phyloP scores from a whole-genome alignment of 2,888 invertebrate species.

The Cotesia congregata region DNA sequence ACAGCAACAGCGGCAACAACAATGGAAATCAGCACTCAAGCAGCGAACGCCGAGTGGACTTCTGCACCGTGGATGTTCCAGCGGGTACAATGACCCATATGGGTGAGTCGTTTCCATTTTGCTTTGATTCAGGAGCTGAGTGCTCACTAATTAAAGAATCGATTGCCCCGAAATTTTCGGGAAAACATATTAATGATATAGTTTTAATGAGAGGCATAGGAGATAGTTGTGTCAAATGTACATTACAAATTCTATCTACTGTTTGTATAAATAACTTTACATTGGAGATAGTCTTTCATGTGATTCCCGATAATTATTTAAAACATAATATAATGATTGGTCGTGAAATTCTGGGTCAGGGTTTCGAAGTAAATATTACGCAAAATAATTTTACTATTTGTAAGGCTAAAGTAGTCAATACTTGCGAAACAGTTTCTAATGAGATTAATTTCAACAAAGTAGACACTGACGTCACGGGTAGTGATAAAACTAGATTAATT shows the following conservation, averaged over 20 bases:
- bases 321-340: slow-evolving; percentile 25
- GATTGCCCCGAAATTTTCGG: neutral
- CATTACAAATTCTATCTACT: neutral
- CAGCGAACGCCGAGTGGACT: too few relatives aligned
- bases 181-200: neutral
- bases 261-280: neutral
- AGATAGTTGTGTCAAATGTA: neutral
- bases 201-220: neutral
- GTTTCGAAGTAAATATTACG: slow-evolving; percentile 25
- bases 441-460: slow-evolving; percentile 26
- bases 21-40: too few relatives aligned
- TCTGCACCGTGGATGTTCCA: too few relatives aligned
- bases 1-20: too few relatives aligned
- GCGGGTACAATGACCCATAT: too few relatives aligned
- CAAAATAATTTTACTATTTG: neutral
- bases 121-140: neutral
- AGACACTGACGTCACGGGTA: slow-evolving; percentile 30
- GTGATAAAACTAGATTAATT: slow-evolving; percentile 32
- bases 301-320: slow-evolving; percentile 2
- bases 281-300: neutral
- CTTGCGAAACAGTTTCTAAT: slow-evolving; percentile 1
- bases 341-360: slow-evolving; percentile 24
- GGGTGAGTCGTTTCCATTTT: neutral
- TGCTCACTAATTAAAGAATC: neutral
- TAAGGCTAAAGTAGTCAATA: neutral